Percentiles rank a stretch among this genome's conserved stretches.
Conservation (phyloP, 1,140 invertebrate species). For the Lanistes nyassanus region DNA sequence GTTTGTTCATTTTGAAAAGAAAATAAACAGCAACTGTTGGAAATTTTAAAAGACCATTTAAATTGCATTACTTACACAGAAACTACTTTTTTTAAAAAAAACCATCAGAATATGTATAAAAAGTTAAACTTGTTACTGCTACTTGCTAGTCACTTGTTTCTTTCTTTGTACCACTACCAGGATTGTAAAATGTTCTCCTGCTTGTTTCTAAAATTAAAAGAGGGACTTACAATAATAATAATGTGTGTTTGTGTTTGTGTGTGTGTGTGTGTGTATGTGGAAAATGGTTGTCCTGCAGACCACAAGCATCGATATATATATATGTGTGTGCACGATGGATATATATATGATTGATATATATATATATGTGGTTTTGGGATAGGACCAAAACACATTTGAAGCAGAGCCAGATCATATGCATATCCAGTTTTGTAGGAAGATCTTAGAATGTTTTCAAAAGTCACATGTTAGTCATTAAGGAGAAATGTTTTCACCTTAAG, state of each 20-base stretch:
- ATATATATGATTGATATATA: neutral
- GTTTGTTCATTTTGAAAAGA: no score
- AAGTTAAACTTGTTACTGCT: no score
- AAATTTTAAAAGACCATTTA: no score
- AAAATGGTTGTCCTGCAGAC: neutral
- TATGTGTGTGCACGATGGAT: neutral
- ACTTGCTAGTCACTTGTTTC: no score
- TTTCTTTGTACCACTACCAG: neutral
- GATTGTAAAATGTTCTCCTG: neutral
- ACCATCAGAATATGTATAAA: no score
- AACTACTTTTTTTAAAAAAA: no score
- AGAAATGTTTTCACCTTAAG: neutral
- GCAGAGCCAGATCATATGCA: no score
- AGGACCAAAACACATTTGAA: no score
- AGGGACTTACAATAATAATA: neutral
- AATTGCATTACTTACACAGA: no score
- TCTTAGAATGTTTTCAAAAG: neutral
- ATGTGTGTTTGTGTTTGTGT: neutral
- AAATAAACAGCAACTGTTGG: no score
- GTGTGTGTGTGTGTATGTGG: conserved; percentile 3
- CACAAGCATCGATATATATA: neutral
- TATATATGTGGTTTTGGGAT: neutral
- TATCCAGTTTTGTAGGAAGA: neutral
- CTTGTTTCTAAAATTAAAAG: neutral
- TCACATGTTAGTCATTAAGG: neutral